phyloP scores from a whole-genome alignment of 1,140 invertebrate species.

The Arctopsyche grandis region DNA sequence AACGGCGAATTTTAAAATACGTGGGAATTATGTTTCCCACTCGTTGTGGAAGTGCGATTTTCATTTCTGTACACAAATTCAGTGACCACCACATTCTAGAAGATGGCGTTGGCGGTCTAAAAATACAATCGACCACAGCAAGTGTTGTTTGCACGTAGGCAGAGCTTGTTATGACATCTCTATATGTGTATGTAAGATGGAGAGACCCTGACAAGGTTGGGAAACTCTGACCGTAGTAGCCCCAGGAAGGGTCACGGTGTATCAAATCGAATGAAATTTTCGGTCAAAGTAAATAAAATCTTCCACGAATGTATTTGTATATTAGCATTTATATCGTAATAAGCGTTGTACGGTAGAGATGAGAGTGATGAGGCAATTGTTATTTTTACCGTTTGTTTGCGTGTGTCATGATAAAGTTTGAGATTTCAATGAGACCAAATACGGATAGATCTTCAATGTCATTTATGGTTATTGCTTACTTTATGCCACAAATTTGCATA shows the following conservation, averaged over 20 bases:
- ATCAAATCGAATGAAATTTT: too few species aligned
- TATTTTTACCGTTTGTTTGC: background rate
- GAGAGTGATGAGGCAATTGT: constrained; percentile 14
- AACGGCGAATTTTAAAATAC: background rate
- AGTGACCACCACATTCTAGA: constrained; percentile 42
- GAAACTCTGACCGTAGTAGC: background rate
- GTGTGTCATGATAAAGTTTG: constrained; percentile 22
- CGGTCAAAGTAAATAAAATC: too few species aligned
- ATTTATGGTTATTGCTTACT: constrained; percentile 15
- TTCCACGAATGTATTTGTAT: too few species aligned
- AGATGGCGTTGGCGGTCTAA: constrained; percentile 49
- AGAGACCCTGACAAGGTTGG: background rate
- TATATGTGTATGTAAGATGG: background rate
- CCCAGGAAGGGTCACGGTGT: too few species aligned
- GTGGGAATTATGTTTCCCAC: background rate
- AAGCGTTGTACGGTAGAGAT: too few species aligned
- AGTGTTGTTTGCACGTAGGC: background rate
- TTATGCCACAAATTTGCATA: constrained; percentile 16
- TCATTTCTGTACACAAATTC: constrained; percentile 3
- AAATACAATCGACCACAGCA: constrained; percentile 24
- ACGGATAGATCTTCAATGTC: background rate
- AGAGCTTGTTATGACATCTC: constrained; percentile 9
- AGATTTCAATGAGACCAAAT: constrained; percentile 24
- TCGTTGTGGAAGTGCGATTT: constrained; percentile 17
- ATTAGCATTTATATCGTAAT: too few species aligned